Conservation (phyloP, 1,140 invertebrate species). For the Drosophila lini region DNA sequence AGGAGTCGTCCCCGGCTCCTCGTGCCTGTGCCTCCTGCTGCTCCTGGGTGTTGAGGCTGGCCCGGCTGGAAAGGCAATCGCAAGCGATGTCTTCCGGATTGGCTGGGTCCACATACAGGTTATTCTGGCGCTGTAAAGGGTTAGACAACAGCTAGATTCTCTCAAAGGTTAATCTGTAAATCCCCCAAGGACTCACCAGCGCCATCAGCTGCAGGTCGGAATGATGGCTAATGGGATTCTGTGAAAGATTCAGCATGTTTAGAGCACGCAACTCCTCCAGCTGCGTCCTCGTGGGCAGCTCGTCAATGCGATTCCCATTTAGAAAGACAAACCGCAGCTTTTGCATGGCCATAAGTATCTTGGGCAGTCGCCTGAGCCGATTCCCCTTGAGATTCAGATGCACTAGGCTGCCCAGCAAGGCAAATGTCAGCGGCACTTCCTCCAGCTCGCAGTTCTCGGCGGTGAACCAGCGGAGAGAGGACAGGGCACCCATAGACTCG, state of each 20-base stretch:
- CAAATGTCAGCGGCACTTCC: slow-evolving; percentile 85
- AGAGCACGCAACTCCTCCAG: slow-evolving; percentile 81
- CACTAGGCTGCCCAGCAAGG: slow-evolving; percentile 85
- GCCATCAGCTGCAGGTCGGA: slow-evolving; percentile 51
- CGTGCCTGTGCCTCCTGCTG: slow-evolving; percentile 16
- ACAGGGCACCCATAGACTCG: slow-evolving; percentile 85
- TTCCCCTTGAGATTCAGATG: slow-evolving; percentile 87
- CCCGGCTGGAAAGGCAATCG: not conserved
- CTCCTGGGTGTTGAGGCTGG: slow-evolving; percentile 11
- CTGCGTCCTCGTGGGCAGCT: slow-evolving; percentile 62
- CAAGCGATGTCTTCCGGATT: slow-evolving; percentile 9
- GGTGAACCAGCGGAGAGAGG: slow-evolving; percentile 87
- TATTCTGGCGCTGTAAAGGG: slow-evolving; percentile 43
- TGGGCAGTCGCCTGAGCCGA: slow-evolving; percentile 85
- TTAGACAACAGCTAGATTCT: not conserved
- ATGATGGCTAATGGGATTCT: slow-evolving; percentile 85
- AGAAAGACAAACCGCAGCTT: slow-evolving; percentile 86
- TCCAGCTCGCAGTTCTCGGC: slow-evolving; percentile 86
- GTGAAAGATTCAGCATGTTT: slow-evolving; percentile 85
- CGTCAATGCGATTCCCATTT: slow-evolving; percentile 85
- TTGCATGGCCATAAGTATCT: slow-evolving; percentile 84
- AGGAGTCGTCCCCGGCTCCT: slow-evolving; percentile 51
- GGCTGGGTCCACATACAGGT: slow-evolving; percentile 57
- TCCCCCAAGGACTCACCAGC: slow-evolving; percentile 14
- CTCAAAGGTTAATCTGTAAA: not conserved